These are phyloP conservation scores for Pantherophis guttatus DNA, from an alignment of 2,113 vertebrate species.

Conservation along the genomic window DNA sequence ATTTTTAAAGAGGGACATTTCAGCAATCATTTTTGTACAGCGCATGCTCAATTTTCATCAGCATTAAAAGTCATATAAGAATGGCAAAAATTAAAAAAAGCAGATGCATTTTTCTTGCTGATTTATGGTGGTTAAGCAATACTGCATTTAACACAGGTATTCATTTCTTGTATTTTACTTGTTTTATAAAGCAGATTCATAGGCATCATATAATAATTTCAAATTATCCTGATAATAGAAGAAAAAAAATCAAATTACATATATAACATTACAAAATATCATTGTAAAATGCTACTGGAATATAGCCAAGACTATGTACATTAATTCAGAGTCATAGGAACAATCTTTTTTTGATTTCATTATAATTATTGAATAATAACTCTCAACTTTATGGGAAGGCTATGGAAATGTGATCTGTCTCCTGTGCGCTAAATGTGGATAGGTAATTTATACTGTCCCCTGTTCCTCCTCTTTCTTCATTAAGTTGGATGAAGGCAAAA, in stretches of 20 bases:
- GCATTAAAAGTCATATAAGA: neutral
- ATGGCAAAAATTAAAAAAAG: neutral
- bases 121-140: neutral
- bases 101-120: neutral
- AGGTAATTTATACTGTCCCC: neutral
- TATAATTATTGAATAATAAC: neutral
- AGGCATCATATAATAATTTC: neutral
- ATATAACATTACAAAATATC: neutral
- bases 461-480: neutral
- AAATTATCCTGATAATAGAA: neutral
- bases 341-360: neutral
- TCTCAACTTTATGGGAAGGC: neutral
- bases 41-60: neutral
- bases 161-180: neutral
- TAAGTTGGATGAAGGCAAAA: neutral
- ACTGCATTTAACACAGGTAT: neutral
- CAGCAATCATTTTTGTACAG: neutral
- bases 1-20: neutral
- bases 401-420: neutral
- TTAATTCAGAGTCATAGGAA: neutral
- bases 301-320: neutral
- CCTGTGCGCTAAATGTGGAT: neutral
- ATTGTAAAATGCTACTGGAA: neutral
- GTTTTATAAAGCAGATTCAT: neutral
- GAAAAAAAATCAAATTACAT: neutral